Evolutionary conservation across 2,888 invertebrate genomes (phyloP).

Genomic region (Labia minor): DNA sequence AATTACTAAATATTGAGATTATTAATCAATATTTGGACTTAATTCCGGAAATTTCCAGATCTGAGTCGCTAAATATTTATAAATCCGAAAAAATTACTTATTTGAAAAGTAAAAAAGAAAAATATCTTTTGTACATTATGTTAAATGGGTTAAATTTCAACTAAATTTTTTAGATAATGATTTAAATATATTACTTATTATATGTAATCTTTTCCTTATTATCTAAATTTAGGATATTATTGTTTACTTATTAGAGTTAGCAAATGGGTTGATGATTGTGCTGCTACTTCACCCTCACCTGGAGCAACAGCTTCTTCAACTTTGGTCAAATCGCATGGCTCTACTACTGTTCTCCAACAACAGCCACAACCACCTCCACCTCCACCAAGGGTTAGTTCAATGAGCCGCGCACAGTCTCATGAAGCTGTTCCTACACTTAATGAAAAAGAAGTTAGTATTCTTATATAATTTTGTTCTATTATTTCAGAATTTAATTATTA

Average conservation of each 20-base stretch:
- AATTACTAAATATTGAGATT: background rate
- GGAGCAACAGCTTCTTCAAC: constrained; percentile 18
- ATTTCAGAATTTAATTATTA: background rate
- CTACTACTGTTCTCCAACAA: constrained; percentile 18
- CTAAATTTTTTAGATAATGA: too few species aligned
- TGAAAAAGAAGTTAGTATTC: constrained; percentile 3
- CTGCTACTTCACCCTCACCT: constrained; percentile 17
- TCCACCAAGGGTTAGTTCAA: constrained; percentile 28
- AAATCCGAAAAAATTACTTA: too few species aligned
- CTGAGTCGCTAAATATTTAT: too few species aligned
- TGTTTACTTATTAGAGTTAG: constrained; percentile 21
- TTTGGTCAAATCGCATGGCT: constrained; percentile 21
- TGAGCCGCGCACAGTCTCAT: constrained; percentile 28
- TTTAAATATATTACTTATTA: too few species aligned
- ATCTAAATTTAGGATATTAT: too few species aligned
- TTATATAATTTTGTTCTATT: background rate
- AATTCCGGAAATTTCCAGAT: too few species aligned
- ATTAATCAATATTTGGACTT: background rate
- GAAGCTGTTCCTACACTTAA: constrained; percentile 15
- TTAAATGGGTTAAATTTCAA: too few species aligned
- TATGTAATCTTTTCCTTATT: too few species aligned
- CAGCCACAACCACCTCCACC: constrained; percentile 22
- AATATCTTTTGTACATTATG: too few species aligned
- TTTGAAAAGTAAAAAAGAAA: too few species aligned
- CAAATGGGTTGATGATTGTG: constrained; percentile 30